Evolutionary conservation across 2,888 invertebrate species (phyloP), one percentile per base, ranked within the genome.

Genomic region (Mesochorus sp.): DNA sequence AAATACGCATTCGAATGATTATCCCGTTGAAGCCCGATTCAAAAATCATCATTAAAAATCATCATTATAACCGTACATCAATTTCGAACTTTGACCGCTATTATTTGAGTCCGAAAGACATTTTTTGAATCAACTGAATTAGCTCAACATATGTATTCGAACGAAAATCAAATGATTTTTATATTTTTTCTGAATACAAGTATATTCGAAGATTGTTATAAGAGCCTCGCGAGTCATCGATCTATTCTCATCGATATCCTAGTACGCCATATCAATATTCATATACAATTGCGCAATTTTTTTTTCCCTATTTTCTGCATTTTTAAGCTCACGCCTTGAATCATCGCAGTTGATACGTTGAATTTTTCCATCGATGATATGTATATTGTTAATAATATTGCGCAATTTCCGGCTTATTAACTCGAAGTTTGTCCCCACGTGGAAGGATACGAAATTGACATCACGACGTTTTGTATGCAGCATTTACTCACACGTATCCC

Each of bases 361-460:
- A 2, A 26, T 53, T 39, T 42, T 28, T 24, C 42, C 28, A 0
- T 10, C 4, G 3, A 5, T 47, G 3, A 17, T 8, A 8, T 31
- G 21, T 4, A 37, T 31, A 24, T 14, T 42, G 37, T 19, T 17
- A 53, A 34, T 39, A 28, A 26, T 8, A 64, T 72, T 64, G 37
- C 72, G 64, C 57, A 73, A 64, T 73, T 49, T 64, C 64, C 72
- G 72, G 42, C 64, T 62, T 34, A 37, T 64, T 64, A 26, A 37
- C 26, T 73, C 28, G 17, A 53, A 57, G 21, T 49, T 17, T 53
- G 21, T 51, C 49, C 8, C 21, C 55, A 44, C 44, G 2, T n/a
- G 44, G 26, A 64, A 57, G 37, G 47, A 73, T 62, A 44, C 47
- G 55, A 53, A 64, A 17, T 47, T 55, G 72, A 72, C 62, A 31